A percentile compares a stretch with the other conserved stretches of the same genome.
Evolutionary conservation across 2,888 invertebrate species (phyloP).

Genomic region (Lochmaea capreae): DNA sequence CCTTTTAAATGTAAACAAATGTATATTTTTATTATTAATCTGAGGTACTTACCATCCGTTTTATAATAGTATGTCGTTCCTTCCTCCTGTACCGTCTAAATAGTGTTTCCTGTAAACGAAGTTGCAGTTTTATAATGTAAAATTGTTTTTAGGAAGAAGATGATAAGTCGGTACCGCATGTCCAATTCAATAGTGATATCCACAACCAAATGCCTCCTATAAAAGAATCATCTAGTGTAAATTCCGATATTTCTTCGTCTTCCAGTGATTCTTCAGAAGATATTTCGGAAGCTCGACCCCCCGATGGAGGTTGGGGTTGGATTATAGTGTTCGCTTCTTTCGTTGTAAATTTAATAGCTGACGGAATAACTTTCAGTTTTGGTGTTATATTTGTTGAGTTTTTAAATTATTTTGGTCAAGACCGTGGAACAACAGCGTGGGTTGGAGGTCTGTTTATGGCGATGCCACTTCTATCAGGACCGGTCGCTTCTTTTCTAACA

Average conservation of each 20-base stretch:
- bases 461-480: slow-evolving; percentile 88
- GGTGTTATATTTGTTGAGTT: slow-evolving; percentile 91
- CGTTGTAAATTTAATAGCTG: slow-evolving; percentile 89
- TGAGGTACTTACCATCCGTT: too few species aligned
- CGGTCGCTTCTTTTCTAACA: slow-evolving; percentile 85
- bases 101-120: too few species aligned
- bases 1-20: too few species aligned
- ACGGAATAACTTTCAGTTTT: slow-evolving; percentile 93
- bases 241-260: slow-evolving; percentile 56
- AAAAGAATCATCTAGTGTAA: slow-evolving; percentile 57
- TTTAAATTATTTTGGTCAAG: slow-evolving; percentile 84
- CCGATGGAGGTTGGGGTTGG: slow-evolving; percentile 95
- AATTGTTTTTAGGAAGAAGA: slow-evolving; percentile 48
- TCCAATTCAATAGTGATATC: slow-evolving; percentile 71
- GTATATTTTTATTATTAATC: too few species aligned
- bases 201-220: slow-evolving; percentile 46
- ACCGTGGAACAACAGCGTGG: slow-evolving; percentile 89
- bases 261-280: slow-evolving; percentile 73
- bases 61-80: too few species aligned
- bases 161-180: slow-evolving; percentile 67
- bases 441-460: slow-evolving; percentile 92
- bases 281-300: slow-evolving; percentile 77
- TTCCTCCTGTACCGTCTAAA: too few species aligned
- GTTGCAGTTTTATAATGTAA: neutral
- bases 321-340: slow-evolving; percentile 90